These are phyloP conservation scores for Caenorhabditis tropicalis DNA, from an alignment of 1,140 invertebrate genomes.

Conservation along the genomic window DNA sequence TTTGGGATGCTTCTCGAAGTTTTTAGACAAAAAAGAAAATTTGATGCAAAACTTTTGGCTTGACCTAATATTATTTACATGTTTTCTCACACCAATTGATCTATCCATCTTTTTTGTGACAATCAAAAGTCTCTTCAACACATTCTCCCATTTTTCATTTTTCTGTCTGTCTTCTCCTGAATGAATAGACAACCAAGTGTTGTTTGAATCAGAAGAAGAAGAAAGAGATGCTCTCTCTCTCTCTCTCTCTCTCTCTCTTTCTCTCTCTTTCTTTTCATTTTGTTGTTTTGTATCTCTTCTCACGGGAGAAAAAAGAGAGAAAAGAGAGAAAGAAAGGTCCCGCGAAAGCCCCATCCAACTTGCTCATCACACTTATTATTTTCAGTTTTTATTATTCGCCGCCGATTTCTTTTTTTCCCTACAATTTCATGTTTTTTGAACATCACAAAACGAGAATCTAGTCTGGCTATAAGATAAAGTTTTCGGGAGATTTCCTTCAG, in stretches of 20 bases:
- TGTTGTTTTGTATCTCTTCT: background rate
- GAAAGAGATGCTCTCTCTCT: background rate
- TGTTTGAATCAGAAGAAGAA: background rate
- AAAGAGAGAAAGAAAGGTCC: background rate
- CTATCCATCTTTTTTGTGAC: constrained; percentile 5
- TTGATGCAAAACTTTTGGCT: no score
- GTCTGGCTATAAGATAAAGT: no score
- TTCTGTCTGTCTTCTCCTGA: background rate
- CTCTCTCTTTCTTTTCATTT: background rate
- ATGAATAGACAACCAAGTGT: background rate
- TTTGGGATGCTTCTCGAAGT: no score
- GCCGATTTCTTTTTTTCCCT: background rate
- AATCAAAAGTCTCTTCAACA: background rate
- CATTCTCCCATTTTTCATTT: constrained; percentile 8
- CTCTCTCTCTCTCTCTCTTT: background rate
- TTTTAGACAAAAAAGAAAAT: no score
- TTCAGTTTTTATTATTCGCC: constrained; percentile 23
- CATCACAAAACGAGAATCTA: background rate
- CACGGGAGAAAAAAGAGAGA: background rate
- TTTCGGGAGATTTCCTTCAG: no score
- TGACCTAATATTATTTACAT: no score
- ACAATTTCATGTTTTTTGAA: background rate
- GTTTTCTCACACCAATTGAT: background rate
- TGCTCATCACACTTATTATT: constrained; percentile 33
- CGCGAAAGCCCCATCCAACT: background rate